These are phyloP conservation scores for Pluvialis apricaria DNA, from an alignment of 2,113 vertebrate species.

Conservation along the genomic window DNA sequence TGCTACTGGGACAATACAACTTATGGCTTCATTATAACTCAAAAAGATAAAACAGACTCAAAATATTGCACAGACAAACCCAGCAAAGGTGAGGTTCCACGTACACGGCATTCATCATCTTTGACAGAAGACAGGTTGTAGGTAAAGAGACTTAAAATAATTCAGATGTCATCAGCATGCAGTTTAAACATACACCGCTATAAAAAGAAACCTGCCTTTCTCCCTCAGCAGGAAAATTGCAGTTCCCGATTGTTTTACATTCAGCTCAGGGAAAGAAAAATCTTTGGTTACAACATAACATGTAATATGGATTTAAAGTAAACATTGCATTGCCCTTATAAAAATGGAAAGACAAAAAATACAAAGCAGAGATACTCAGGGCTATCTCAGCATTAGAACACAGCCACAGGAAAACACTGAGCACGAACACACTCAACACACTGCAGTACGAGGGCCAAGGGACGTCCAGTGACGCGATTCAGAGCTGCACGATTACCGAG, in stretches of 20 bases:
- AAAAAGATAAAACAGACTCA: neutral
- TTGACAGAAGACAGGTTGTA: neutral
- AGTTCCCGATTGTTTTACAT: neutral
- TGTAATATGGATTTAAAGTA: accelerated
- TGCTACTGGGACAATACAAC: neutral
- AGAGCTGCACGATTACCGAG: neutral
- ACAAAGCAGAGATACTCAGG: neutral
- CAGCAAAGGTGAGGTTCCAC: neutral
- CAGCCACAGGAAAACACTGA: neutral
- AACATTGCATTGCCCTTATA: neutral
- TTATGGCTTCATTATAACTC: neutral
- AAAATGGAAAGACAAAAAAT: neutral
- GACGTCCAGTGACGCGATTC: accelerated
- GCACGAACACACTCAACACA: neutral
- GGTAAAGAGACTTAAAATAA: neutral
- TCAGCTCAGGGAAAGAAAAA: neutral
- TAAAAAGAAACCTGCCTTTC: neutral
- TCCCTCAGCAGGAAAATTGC: neutral
- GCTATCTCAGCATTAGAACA: neutral
- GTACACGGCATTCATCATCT: accelerated
- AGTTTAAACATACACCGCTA: neutral
- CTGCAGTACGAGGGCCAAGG: neutral
- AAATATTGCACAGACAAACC: slow-evolving; percentile 47
- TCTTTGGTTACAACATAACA: slow-evolving; percentile 19
- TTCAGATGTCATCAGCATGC: neutral